Evolutionary conservation across 2,888 invertebrate species (phyloP).

Genomic region (Heliconius erato): DNA sequence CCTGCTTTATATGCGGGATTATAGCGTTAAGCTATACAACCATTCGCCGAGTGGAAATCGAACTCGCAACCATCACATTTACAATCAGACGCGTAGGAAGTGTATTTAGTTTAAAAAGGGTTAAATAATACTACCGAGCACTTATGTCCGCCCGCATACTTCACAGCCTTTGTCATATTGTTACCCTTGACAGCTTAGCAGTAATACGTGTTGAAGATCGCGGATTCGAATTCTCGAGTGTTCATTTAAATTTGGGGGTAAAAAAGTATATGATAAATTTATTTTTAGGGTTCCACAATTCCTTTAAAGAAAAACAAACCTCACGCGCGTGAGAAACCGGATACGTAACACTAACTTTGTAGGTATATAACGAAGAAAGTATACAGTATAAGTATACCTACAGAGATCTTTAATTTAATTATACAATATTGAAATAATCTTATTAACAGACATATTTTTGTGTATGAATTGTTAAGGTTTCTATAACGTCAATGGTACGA

Average conservation of each 20-base stretch:
- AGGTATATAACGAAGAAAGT: background rate
- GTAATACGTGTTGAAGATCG: slow-evolving; percentile 27
- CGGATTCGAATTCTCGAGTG: slow-evolving; percentile 14
- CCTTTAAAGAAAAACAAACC: background rate
- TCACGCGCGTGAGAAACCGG: background rate
- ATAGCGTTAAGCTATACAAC: background rate
- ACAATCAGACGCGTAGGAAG: background rate
- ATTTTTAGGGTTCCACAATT: background rate
- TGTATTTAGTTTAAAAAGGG: slow-evolving; percentile 12
- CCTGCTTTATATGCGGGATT: background rate
- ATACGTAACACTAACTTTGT: background rate
- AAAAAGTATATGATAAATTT: background rate
- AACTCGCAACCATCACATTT: background rate
- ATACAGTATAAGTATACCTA: too few species aligned
- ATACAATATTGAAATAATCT: background rate
- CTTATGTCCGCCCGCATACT: slow-evolving; percentile 29
- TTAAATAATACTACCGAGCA: slow-evolving; percentile 6
- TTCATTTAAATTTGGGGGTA: slow-evolving; percentile 17
- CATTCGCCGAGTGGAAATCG: background rate
- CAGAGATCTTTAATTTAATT: background rate
- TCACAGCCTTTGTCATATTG: slow-evolving; percentile 13
- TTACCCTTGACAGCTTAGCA: slow-evolving; percentile 27
- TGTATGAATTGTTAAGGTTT: slow-evolving; percentile 10
- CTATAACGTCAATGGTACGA: background rate
- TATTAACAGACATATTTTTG: background rate